phyloP scores from a whole-genome alignment of 2,888 invertebrate genomes.

The Neoaliturus tenellus region DNA sequence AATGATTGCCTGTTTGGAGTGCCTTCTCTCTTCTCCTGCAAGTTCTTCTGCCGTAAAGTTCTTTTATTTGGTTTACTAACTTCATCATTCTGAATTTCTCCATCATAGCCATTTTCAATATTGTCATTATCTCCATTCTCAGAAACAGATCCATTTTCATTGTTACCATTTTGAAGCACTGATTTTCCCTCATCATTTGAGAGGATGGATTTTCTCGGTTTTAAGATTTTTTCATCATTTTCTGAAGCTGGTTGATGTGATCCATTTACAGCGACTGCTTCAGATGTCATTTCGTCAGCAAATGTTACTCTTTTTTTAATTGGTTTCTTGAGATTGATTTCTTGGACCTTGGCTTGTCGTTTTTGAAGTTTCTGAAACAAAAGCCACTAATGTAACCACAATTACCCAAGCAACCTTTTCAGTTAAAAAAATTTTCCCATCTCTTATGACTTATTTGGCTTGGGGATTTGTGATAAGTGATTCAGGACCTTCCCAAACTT shows the following conservation, averaged over 20 bases:
- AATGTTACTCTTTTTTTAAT: background rate
- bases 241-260: background rate
- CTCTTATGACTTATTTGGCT: background rate
- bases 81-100: slow-evolving; percentile 12
- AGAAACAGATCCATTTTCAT: slow-evolving; percentile 10
- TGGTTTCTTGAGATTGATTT: background rate
- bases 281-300: slow-evolving; percentile 5
- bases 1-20: slow-evolving; percentile 1
- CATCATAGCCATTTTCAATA: slow-evolving; percentile 24
- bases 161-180: background rate
- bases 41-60: background rate
- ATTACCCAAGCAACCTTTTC: background rate
- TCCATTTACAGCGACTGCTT: slow-evolving; percentile 4
- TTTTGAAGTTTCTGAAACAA: slow-evolving; percentile 12
- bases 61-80: background rate
- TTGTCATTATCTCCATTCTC: background rate
- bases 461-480: background rate
- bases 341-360: background rate
- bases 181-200: background rate
- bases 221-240: background rate
- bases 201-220: slow-evolving; percentile 7
- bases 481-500: too few relatives aligned
- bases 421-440: background rate
- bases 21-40: slow-evolving; percentile 15
- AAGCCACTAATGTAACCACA: background rate